These are phyloP conservation scores for Ambastaia sidthimunki DNA, from an alignment of 2,797 vertebrate genomes.

Conservation along the genomic window DNA sequence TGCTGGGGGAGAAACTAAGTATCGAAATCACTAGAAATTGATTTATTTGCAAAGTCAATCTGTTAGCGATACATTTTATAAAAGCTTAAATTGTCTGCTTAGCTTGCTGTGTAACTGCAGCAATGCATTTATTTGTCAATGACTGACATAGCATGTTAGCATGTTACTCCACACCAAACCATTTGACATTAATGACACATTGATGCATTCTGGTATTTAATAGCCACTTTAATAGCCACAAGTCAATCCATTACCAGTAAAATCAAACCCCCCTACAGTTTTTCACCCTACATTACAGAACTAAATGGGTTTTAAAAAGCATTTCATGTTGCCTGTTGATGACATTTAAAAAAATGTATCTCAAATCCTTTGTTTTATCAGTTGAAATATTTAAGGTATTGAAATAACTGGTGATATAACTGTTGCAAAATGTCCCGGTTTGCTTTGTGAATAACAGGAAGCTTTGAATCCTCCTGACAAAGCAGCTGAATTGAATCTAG, in stretches of 20 bases:
- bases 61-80: background rate
- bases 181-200: background rate
- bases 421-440: too few relatives aligned
- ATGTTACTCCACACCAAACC: too few relatives aligned
- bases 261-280: background rate
- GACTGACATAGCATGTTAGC: background rate
- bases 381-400: too few relatives aligned
- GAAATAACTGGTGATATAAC: too few relatives aligned
- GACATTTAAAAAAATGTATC: too few relatives aligned
- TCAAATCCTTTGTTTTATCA: too few relatives aligned
- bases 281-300: too few relatives aligned
- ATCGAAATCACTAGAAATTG: background rate
- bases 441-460: too few relatives aligned
- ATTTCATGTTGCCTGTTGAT: too few relatives aligned
- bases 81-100: background rate
- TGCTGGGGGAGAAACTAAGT: background rate
- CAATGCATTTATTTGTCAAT: slow-evolving; percentile 4
- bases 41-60: background rate
- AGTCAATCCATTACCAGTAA: background rate
- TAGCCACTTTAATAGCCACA: background rate
- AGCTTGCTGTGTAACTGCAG: background rate
- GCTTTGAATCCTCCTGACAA: too few relatives aligned
- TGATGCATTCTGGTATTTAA: background rate
- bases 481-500: too few relatives aligned
- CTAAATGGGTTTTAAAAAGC: too few relatives aligned